phyloP scores from a whole-genome alignment of 2,113 vertebrate species.

The Potamarius usumacintae region DNA sequence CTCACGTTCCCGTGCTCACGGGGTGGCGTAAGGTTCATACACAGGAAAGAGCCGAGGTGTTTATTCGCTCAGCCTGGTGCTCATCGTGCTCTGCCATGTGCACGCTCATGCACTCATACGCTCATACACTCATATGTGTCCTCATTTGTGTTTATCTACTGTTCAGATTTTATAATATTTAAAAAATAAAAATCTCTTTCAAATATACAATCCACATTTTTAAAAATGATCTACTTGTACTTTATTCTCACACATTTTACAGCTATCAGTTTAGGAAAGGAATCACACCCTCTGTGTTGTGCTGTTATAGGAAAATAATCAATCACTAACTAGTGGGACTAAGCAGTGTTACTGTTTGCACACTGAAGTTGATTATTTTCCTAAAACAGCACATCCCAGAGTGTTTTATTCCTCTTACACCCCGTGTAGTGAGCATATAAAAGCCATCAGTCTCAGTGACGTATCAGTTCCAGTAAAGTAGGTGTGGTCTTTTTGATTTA shows the following conservation, averaged over 20 bases:
- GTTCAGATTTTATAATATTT: not conserved
- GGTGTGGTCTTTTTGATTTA: not conserved
- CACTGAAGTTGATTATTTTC: no score
- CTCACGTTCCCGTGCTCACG: slow-evolving; percentile 65
- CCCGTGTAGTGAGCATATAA: not conserved
- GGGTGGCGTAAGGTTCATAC: slow-evolving; percentile 56
- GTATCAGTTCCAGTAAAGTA: not conserved
- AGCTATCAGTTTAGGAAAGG: not conserved
- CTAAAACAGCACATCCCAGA: no score
- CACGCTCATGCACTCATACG: not conserved
- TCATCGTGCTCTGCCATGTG: not conserved
- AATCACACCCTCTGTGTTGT: not conserved
- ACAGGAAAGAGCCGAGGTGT: not conserved
- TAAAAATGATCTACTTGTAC: no score
- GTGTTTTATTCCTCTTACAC: no score
- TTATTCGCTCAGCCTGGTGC: not conserved
- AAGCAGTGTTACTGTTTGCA: not conserved
- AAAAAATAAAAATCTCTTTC: not conserved
- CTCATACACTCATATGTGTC: no score
- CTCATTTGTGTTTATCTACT: not conserved
- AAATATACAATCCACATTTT: not conserved
- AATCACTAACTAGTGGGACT: not conserved
- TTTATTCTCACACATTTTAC: not conserved
- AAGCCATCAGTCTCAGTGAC: not conserved
- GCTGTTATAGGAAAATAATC: not conserved